Evolutionary conservation across 2,888 invertebrate genomes (phyloP).

Genomic region (Lasiommata megera): DNA sequence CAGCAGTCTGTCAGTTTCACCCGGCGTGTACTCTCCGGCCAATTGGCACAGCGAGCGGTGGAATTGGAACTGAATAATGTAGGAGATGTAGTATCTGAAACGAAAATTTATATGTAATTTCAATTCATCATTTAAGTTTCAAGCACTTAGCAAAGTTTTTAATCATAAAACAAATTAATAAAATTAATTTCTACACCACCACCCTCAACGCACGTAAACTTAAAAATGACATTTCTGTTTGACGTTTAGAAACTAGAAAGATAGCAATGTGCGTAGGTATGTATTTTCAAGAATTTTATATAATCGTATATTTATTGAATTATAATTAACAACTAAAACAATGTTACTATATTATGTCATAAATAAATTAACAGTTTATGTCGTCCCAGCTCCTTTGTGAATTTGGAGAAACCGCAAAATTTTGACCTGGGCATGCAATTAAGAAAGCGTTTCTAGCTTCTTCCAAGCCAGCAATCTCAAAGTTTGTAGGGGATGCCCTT

Average conservation of each 20-base stretch:
- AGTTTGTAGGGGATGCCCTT: no score
- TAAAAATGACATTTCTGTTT: conserved; percentile 46
- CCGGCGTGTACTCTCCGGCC: conserved; percentile 86
- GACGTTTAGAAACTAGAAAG: not conserved
- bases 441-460: no score
- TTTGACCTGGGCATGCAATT: no score
- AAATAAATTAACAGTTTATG: no score
- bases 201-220: conserved; percentile 56
- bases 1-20: conserved; percentile 81
- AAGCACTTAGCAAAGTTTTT: not conserved
- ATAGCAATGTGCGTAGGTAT: not conserved
- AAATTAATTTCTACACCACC: conserved; percentile 37
- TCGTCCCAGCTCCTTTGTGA: no score
- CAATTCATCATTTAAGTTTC: not conserved
- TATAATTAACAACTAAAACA: no score
- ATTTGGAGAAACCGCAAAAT: no score
- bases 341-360: no score
- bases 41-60: conserved; percentile 87
- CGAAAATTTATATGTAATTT: not conserved
- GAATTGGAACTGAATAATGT: conserved; percentile 92
- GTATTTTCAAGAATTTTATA: no score
- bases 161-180: not conserved
- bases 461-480: no score
- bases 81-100: conserved; percentile 87
- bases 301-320: no score